These are phyloP conservation scores for Mungos mungo DNA, from an alignment of 2,113 vertebrate genomes.

Conservation along the genomic window DNA sequence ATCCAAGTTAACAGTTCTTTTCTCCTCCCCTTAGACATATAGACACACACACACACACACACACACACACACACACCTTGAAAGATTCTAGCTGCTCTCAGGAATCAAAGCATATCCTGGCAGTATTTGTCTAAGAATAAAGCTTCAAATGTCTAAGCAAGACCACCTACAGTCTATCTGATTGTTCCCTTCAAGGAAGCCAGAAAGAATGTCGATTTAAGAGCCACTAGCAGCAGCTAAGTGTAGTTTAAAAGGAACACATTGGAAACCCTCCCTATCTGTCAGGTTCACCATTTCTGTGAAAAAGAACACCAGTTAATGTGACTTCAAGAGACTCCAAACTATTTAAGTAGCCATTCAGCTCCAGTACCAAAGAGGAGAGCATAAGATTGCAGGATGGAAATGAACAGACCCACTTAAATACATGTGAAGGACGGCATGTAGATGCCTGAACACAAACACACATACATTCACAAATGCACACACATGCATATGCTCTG, in stretches of 20 bases:
- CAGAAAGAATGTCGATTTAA: slow-evolving; percentile 76
- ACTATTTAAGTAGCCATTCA: slow-evolving; percentile 65
- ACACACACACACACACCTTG: neutral
- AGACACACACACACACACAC: slow-evolving; percentile 7
- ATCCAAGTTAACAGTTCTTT: slow-evolving; percentile 80
- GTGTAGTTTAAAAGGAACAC: slow-evolving; percentile 67
- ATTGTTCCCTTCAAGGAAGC: slow-evolving; percentile 81
- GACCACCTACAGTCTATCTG: slow-evolving; percentile 83
- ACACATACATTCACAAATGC: rapidly evolving
- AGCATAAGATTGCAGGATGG: neutral
- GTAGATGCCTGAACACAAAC: neutral
- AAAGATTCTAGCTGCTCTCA: slow-evolving; percentile 1
- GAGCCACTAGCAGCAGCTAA: slow-evolving; percentile 66
- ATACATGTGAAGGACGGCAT: neutral
- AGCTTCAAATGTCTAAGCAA: slow-evolving; percentile 70
- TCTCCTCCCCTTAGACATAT: slow-evolving; percentile 66
- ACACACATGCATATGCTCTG: neutral
- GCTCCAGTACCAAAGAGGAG: neutral
- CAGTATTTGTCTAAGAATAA: slow-evolving; percentile 76
- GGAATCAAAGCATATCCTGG: slow-evolving; percentile 56
- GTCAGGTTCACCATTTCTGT: slow-evolving; percentile 44
- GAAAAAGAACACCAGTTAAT: slow-evolving; percentile 66
- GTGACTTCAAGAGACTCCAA: slow-evolving; percentile 55
- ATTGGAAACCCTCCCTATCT: slow-evolving; percentile 57
- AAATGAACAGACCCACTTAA: neutral